phyloP scores from a whole-genome alignment of 2,797 vertebrate species.

The Intellagama lesueurii region DNA sequence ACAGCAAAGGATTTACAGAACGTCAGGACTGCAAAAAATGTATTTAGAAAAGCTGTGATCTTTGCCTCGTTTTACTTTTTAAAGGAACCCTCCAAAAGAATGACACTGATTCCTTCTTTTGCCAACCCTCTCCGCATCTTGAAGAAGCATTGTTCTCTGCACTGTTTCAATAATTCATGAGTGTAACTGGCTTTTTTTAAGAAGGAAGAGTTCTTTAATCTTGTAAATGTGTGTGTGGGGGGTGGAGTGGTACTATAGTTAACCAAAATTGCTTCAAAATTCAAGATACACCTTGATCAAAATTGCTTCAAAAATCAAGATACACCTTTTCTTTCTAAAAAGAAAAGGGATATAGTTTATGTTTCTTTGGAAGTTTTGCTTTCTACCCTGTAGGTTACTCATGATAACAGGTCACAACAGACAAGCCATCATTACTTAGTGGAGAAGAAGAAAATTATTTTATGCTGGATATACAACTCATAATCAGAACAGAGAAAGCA shows the following conservation, averaged over 20 bases:
- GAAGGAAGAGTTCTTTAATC: not conserved
- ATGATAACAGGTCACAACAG: not conserved
- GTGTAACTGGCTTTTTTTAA: not conserved
- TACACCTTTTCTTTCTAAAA: not conserved
- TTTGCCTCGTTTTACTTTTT: conserved; percentile 15
- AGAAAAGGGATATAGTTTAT: not conserved
- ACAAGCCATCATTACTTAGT: not conserved
- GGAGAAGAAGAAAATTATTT: no score
- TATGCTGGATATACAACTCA: no score
- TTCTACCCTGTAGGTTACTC: not conserved
- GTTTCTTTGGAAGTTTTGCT: not conserved
- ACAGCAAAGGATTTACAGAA: conserved; percentile 39
- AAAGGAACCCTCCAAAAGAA: conserved; percentile 11
- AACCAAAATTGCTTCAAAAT: no score
- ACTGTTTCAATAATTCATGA: conserved; percentile 13
- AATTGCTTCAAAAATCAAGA: not conserved
- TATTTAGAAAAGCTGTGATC: conserved; percentile 33
- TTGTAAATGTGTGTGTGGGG: no score
- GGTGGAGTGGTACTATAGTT: not conserved
- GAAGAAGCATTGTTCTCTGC: not conserved
- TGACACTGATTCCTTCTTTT: conserved; percentile 16
- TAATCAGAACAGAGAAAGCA: no score
- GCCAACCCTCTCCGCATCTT: no score
- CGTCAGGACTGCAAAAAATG: not conserved
- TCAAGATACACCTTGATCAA: no score